Base-by-base conservation (phyloP, 2,888 invertebrate genomes). In the Eristalinus aeneus region DNA sequence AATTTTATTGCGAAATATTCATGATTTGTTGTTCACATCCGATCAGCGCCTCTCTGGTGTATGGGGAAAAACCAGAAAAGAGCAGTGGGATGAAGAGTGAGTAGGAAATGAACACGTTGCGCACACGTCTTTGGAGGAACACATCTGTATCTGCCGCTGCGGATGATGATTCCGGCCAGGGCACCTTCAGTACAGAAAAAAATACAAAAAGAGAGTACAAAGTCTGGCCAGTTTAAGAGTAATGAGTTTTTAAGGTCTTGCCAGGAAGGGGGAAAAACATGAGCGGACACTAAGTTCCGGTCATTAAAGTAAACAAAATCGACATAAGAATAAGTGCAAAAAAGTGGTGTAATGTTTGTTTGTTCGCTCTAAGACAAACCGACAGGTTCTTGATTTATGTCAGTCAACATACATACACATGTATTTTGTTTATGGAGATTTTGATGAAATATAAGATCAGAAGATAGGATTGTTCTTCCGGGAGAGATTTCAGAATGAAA, bases 1-100 rank as follows among this genome's bases (percentile, higher is more conserved):
- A 77, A 78, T 86, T 86, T 86, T 86, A 86, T 86, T 86, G 81
- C 86, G 65, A 86, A 86, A 81, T 77, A 81, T 86, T 82, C 69
- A 78, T 81, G 86, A 78, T 81, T 81, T 78, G 81, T 81, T 74
- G 73, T 60, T 81, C 56, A 58, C 77, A 64, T 81, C 81, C 81
- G 67, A 39, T 39, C 32, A 73, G 22, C 39, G 56, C 68, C 27
- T 12, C 23, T 16, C 46, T 60, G 64, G 56, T 31, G 27, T 3
- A 27, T 78, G 23, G 36, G 20, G 65, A 16, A 36, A 23, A 34
- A n/a, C 34, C 36, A 31, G 16, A 34, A 60, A 67, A 34, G n/a
- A 53, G 20, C 39, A 32, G n/a, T 39, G 65, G 61, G 58, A 36
- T 56, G 67, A 71, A 36, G 76, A 67, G 53, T 60, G 39, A 68